These are phyloP conservation scores for Sycophaga agraensis DNA, from an alignment of 1,140 invertebrate species.

Conservation along the genomic window DNA sequence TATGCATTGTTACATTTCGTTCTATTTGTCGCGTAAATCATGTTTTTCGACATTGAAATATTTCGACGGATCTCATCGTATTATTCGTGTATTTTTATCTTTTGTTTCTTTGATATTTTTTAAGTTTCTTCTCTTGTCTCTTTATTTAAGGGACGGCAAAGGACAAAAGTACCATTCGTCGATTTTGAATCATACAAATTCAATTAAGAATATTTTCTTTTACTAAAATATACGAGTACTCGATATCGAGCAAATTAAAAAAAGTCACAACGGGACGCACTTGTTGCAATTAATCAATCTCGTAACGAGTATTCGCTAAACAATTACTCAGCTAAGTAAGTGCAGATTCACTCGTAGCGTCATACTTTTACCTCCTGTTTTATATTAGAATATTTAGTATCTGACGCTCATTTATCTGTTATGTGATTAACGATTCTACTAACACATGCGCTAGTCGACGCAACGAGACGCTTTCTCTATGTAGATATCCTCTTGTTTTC, in stretches of 20 bases:
- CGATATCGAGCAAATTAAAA: conserved; percentile 30
- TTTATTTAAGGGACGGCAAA: conserved; percentile 48
- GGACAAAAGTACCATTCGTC: conserved; percentile 57
- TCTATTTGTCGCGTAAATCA: conserved; percentile 15
- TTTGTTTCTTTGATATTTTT: conserved; percentile 20
- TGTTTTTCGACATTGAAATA: conserved; percentile 12
- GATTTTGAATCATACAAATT: conserved; percentile 44
- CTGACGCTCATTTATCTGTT: conserved; percentile 21
- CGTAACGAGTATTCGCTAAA: conserved; percentile 51
- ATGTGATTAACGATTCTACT: conserved; percentile 27
- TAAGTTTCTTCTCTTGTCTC: conserved; percentile 26
- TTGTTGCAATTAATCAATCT: conserved; percentile 35
- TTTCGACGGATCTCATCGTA: conserved; percentile 11
- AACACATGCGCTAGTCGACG: conserved; percentile 21
- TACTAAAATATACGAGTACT: conserved; percentile 16
- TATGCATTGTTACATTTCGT: conserved; percentile 1
- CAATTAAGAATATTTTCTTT: conserved; percentile 27
- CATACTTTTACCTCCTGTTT: conserved; percentile 3
- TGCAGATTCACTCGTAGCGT: conserved; percentile 10
- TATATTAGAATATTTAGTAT: conserved; percentile 16
- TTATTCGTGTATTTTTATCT: conserved; percentile 10
- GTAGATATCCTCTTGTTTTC: conserved; percentile 1
- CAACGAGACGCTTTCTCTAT: conserved; percentile 19
- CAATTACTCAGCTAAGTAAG: conserved; percentile 49
- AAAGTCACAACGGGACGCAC: conserved; percentile 48